Base-by-base conservation (phyloP, 2,888 invertebrate species). In the Pyralis farinalis region DNA sequence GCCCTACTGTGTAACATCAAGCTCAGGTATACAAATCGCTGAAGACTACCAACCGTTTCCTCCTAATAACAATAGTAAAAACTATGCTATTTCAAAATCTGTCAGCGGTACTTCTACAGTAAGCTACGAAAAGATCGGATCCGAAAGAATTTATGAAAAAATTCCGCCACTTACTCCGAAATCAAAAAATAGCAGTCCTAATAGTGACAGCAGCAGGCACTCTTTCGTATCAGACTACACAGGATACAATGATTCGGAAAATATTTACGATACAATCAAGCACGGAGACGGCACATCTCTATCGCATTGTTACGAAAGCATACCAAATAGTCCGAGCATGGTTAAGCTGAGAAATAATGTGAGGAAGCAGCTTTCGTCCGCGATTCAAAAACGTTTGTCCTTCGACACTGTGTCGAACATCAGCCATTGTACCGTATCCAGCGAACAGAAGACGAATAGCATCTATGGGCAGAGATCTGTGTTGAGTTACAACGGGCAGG, bases 251-350 rank as follows among this genome's bases (percentile, higher is more conserved):
- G 88, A 87, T 25, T 86, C 78, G 11, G 92, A 92, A 49, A 92
- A 92, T 53, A 92, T 92, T 47, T 92, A 92, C 53, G 92, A 92
- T 47, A 91, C 91, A 0, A 92, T 92, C 44, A 92, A 91, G 55
- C 90, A 91, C 32, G 71, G 73, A 1, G 91, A 91, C 40, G 83
- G 72, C 0, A 67, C 66, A 1, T 89, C 91, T 0, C 60, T 90
- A 11, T 91, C 91, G 0, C 91, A 91, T 59, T 90, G 91, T 51
- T 92, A 93, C 62, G 92, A 93, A 57, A 91, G 91, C 31, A 90
- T 90, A 51, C 89, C 90, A 0, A 90, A 88, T 47, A 90, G 89
- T 52, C 89, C 89, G 0, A 90, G 82, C 47, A 75, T 84, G 73
- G 81, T 85, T 3, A 90, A 86, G 47, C 44, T 86, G 10, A 63